phyloP scores from a whole-genome alignment of 2,888 invertebrate genomes.

The Hemistola chrysoprasaria region DNA sequence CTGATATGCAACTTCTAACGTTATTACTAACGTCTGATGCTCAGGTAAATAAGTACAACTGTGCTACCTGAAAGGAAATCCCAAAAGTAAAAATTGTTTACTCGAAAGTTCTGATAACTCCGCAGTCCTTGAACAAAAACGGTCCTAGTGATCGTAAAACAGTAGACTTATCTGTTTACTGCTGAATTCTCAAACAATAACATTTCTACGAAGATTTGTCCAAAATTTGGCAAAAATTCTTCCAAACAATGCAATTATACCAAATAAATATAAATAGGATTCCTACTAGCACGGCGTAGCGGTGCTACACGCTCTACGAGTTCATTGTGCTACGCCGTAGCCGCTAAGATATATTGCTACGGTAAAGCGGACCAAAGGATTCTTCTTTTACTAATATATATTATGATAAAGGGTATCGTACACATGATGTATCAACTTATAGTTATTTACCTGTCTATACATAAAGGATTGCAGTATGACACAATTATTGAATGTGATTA shows the following conservation, averaged over 20 bases:
- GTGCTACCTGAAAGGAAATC: too few relatives aligned
- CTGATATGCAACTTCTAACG: too few relatives aligned
- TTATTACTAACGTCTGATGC: too few relatives aligned
- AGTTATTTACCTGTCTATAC: too few relatives aligned
- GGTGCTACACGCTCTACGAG: slow-evolving; percentile 41
- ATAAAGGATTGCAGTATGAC: too few relatives aligned
- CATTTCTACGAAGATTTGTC: not conserved
- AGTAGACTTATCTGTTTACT: slow-evolving; percentile 34
- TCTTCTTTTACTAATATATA: slow-evolving; percentile 36
- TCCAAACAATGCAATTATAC: slow-evolving; percentile 23
- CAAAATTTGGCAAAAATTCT: slow-evolving; percentile 17
- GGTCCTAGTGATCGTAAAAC: slow-evolving; percentile 9
- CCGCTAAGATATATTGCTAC: slow-evolving; percentile 43
- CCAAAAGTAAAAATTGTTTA: too few relatives aligned
- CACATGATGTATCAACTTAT: too few relatives aligned
- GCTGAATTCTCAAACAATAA: slow-evolving; percentile 28
- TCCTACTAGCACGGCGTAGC: slow-evolving; percentile 17
- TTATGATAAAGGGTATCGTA: too few relatives aligned
- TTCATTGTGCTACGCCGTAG: slow-evolving; percentile 53
- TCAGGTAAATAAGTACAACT: too few relatives aligned
- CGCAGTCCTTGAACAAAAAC: not conserved
- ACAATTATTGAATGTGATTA: too few relatives aligned
- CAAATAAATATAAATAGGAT: slow-evolving; percentile 27
- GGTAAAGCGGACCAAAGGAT: slow-evolving; percentile 43
- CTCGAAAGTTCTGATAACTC: too few relatives aligned